Base-by-base conservation (phyloP, 92 coral and sea anemone species). In the Epizoanthus scotinus region DNA sequence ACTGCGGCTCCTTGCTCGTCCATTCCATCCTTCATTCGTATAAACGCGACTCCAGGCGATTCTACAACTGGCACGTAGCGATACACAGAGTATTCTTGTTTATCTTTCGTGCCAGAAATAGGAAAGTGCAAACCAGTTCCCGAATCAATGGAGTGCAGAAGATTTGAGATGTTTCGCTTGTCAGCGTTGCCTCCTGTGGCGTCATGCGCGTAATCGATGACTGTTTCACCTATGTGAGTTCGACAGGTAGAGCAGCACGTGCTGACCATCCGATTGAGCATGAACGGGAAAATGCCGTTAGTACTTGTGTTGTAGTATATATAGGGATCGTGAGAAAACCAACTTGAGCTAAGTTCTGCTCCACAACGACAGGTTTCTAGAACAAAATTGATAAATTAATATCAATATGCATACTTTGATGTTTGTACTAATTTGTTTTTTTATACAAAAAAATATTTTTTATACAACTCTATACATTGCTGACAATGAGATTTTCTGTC, bases 301-400 rank as follows among this genome's bases (percentile, higher is more conserved):
- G 49, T 27, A 5, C 75, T 63, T 61, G 21, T 36, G 49, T 88
- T 53, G 27, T 72, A 55, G 70, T 81, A 73, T 24, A 90, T 85
- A 82, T 94, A 94, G 0, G 98, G 98, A 18, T 83, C 62, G 26
- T 77, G 65, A 53, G 86, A 72, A 66, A 78, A 78, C 94, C 92
- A 94, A 34, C 88, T 87, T 2, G 94, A 91, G 24, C 82, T 77
- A 21, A 94, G 83, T 36, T 71, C 40, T 56, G 67, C 53, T 1
- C 79, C 81, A 70, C 98, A 94, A 7, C 89, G 91, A 83, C 98
- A 94, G 18, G 98, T 94, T 82, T 89, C 98, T 94, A 70, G 49
- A 56, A 63, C 34, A 22, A 47, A 10, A 5, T 36, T 8, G 4
- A 60, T 5, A 24, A n/a, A 65, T 25, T 5, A 2, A 9, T 47